phyloP scores from a whole-genome alignment of 2,888 invertebrate species.

The Chalcosyrphus nemorum region DNA sequence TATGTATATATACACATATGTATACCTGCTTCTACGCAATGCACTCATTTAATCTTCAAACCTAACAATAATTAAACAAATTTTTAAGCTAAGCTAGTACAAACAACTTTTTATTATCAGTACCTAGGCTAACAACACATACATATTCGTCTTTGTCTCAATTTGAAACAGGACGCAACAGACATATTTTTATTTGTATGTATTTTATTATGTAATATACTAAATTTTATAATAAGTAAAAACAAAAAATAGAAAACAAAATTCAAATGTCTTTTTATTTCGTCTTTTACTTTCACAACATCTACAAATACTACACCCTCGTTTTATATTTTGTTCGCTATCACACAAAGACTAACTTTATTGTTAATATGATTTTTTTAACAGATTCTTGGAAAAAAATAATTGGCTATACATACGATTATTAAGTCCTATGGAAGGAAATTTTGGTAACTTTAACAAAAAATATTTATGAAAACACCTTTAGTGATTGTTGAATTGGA shows the following conservation, averaged over 20 bases:
- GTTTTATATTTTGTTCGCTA: not conserved
- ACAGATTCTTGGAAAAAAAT: not conserved
- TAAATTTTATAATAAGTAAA: conserved; percentile 36
- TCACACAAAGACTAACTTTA: not conserved
- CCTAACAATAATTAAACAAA: conserved; percentile 23
- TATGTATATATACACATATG: not conserved
- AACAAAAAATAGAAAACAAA: conserved; percentile 27
- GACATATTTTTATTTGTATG: conserved; percentile 25
- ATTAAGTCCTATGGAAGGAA: not conserved
- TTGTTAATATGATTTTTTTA: not conserved
- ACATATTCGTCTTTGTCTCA: conserved; percentile 9
- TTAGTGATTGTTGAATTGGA: not conserved
- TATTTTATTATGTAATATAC: conserved; percentile 27
- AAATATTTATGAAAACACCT: not conserved
- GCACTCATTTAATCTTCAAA: not conserved
- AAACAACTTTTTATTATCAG: conserved; percentile 68
- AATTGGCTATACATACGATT: not conserved
- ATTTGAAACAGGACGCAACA: not conserved
- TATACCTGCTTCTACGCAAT: not conserved
- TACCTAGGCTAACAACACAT: conserved; percentile 21
- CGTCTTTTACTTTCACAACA: conserved; percentile 10
- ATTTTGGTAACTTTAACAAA: not conserved
- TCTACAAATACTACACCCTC: conserved; percentile 21
- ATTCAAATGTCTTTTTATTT: conserved; percentile 40
- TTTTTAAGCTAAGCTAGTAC: conserved; percentile 52